Percentiles rank a stretch among this genome's conserved stretches.
These are phyloP conservation scores for Rhincodon typus DNA, from an alignment of 2,797 vertebrate genomes.

Conservation along the genomic window DNA sequence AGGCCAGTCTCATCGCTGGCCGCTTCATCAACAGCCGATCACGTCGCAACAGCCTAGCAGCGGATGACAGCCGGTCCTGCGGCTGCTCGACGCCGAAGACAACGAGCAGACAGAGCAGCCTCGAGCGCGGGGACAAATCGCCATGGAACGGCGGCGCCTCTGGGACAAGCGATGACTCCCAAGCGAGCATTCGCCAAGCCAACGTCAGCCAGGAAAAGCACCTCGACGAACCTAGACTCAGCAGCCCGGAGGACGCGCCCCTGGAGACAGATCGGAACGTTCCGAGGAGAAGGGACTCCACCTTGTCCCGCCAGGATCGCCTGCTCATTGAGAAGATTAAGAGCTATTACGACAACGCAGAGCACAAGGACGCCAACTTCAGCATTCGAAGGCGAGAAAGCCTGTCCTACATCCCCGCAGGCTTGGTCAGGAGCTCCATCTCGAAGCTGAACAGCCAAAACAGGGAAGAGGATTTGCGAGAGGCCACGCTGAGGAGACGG, in stretches of 20 bases:
- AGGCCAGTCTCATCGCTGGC: conserved; percentile 73
- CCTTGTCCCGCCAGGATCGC: conserved; percentile 75
- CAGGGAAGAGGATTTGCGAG: conserved; percentile 47
- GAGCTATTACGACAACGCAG: conserved; percentile 80
- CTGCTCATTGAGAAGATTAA: conserved; percentile 82
- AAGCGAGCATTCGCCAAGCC: not conserved
- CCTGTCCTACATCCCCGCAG: conserved; percentile 86
- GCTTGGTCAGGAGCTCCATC: conserved; percentile 77
- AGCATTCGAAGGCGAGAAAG: conserved; percentile 86
- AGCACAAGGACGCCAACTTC: conserved; percentile 71
- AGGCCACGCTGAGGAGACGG: conserved; percentile 39
- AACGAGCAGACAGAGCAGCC: conserved; percentile 61
- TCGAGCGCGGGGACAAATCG: conserved; percentile 54
- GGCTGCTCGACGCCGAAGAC: conserved; percentile 55
- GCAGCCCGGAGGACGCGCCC: conserved; percentile 46
- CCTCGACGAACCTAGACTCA: conserved; percentile 10
- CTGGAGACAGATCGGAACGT: conserved; percentile 49
- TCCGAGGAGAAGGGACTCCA: conserved; percentile 55
- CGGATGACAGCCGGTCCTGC: conserved; percentile 60
- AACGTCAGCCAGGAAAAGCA: conserved; percentile 42
- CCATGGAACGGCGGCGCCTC: conserved; percentile 42
- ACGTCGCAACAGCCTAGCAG: conserved; percentile 65
- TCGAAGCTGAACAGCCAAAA: conserved; percentile 69
- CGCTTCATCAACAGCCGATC: conserved; percentile 64
- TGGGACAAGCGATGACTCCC: conserved; percentile 43